phyloP scores from a whole-genome alignment of 2,113 vertebrate species.

The Leptobrachium leishanense region DNA sequence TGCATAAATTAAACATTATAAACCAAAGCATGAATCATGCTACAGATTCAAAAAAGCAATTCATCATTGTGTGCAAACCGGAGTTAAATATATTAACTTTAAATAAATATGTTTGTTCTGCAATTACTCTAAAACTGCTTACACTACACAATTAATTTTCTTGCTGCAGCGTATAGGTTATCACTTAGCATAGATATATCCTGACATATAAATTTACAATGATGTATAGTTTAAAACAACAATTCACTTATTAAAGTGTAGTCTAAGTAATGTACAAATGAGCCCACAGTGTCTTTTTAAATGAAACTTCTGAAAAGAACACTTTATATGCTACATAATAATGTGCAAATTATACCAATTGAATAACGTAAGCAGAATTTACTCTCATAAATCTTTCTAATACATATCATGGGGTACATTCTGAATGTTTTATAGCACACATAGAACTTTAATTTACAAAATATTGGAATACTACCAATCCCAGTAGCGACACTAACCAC shows the following conservation, averaged over 20 bases:
- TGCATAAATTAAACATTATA: not conserved
- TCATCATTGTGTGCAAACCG: not conserved
- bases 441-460: conserved; percentile 27
- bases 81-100: not conserved
- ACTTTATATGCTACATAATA: conserved; percentile 35
- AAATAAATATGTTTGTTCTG: conserved; percentile 2
- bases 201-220: conserved; percentile 32
- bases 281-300: conserved; percentile 30
- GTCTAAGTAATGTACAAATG: conserved; percentile 35
- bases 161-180: conserved; percentile 5
- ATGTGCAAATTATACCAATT: conserved; percentile 40
- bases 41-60: not conserved
- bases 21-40: not conserved
- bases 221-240: conserved; percentile 36
- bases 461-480: conserved; percentile 24
- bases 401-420: conserved; percentile 37
- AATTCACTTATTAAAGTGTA: conserved; percentile 35
- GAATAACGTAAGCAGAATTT: conserved; percentile 34
- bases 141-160: not conserved
- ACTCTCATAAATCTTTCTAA: conserved; percentile 28
- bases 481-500: conserved; percentile 12
- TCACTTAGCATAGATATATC: conserved; percentile 16
- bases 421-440: conserved; percentile 40
- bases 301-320: conserved; percentile 33
- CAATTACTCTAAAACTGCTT: conserved; percentile 2